Conservation (phyloP, 2,113 vertebrate species). For the Leptodactylus fuscus region DNA sequence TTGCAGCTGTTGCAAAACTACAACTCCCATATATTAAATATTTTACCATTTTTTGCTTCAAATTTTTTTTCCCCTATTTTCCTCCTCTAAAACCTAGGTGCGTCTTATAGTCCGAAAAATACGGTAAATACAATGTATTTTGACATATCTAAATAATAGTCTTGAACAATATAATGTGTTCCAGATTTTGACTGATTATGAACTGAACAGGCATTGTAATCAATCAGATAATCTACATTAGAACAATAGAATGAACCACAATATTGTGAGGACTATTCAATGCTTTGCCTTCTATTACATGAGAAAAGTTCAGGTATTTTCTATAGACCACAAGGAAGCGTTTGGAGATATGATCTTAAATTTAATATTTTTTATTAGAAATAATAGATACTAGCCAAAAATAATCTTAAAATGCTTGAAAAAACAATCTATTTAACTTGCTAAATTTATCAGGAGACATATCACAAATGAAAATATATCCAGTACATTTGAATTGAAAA, state of each 20-base stretch:
- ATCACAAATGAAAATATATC: neutral
- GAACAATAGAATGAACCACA: neutral
- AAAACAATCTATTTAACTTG: neutral
- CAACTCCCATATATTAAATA: too few species aligned
- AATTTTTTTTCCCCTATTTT: too few species aligned
- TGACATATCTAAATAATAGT: constrained; percentile 1
- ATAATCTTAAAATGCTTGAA: neutral
- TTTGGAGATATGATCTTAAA: constrained; percentile 16
- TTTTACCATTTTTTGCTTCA: too few species aligned
- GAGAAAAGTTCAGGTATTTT: neutral
- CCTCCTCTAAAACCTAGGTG: too few species aligned
- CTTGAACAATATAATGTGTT: neutral
- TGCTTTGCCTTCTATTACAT: neutral
- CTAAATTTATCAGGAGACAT: constrained; percentile 6
- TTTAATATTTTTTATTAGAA: neutral
- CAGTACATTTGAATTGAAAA: neutral
- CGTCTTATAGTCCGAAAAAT: too few species aligned
- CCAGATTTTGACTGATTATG: neutral
- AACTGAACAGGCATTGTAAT: neutral
- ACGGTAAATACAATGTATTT: neutral
- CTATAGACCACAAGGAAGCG: neutral
- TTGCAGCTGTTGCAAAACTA: too few species aligned
- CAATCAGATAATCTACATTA: neutral
- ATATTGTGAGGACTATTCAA: neutral
- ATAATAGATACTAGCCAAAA: constrained; percentile 4